Evolutionary conservation across 37 sponge, comb jelly and placozoan species (phyloP).

Genomic region (Diacarnus erythraeanus): DNA sequence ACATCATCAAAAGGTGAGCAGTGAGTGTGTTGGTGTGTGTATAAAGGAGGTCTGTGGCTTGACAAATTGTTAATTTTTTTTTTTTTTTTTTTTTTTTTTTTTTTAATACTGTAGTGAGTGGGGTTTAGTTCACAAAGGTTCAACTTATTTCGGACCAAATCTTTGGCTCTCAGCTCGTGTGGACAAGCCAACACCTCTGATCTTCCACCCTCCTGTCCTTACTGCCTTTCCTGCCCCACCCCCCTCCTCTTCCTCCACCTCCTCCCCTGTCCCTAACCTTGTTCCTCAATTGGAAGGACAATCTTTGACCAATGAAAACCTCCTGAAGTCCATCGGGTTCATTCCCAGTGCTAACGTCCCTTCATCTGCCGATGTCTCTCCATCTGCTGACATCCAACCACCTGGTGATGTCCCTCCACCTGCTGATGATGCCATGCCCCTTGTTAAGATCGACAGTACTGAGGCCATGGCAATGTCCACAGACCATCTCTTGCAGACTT

Average conservation of each 20-base stretch:
- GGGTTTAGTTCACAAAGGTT: constrained; percentile 52
- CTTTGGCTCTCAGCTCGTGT: constrained; percentile 57
- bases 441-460: neutral
- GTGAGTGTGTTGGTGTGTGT: neutral
- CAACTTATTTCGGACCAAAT: constrained; percentile 55
- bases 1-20: constrained; percentile 44
- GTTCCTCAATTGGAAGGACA: neutral
- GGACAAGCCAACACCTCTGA: neutral
- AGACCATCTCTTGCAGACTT: constrained; percentile 5
- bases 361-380: neutral
- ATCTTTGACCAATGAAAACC: constrained; percentile 28
- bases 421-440: neutral
- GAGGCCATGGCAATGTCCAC: neutral
- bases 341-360: constrained; percentile 7
- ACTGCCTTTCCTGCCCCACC: constrained; percentile 3
- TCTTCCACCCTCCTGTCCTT: constrained; percentile 6
- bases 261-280: neutral
- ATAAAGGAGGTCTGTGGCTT: neutral
- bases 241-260: neutral
- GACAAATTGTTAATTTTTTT: neutral
- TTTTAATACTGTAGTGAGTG: constrained; percentile 37
- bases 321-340: constrained; percentile 31
- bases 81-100: neutral
- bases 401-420: neutral
- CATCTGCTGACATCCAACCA: neutral